Base-by-base conservation (phyloP, 2,113 vertebrate species). In the Myodes glareolus region DNA sequence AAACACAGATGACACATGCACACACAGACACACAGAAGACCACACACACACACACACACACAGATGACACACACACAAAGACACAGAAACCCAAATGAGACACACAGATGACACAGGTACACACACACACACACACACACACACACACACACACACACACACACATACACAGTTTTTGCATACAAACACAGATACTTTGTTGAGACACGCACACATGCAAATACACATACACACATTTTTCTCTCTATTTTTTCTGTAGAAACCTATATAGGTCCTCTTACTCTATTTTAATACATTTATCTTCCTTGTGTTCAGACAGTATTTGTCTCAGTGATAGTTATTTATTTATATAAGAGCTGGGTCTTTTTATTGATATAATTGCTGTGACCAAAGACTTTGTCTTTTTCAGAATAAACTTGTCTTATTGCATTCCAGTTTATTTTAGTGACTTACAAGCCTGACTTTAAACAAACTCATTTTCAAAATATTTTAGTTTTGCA, bases 391-490 rank as follows among this genome's bases (percentile, higher is more conserved):
- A 50, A 94, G 78, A 31, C 21, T 2, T 14, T 75, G 87, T 9
- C 21, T 70, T 88, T 87, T 86, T 86, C 2, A 58, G 6, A 85
- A 65, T 89, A 76, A 95, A 67, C 3, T 94, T 45, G 91, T 33
- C 70, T 88, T 63, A 81, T 67, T 81, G 9, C 17, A 90, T 50
- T 89, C 10, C 33, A 92, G 55, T 77, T 91, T 87, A 78, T 77
- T 77, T 94, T 96, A 47, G 42, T 96, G 55, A 78, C 1, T 77
- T 91, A 72, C 42, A 73, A 61, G 21, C 91, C 65, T 47, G 27
- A 87, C 72, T 91, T 47, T 87, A 80, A 90, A 92, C 1, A 3
- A 80, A 70, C 73, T 87, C 25, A 95, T 78, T 93, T 88, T 90
- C 13, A 92, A 17, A 75, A 81, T 75, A 45, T 70, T 61, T 61